Evolutionary conservation across 2,888 invertebrate genomes (phyloP), one percentile per base, ranked within the genome.

Genomic region (Phragmatobia fuliginosa): DNA sequence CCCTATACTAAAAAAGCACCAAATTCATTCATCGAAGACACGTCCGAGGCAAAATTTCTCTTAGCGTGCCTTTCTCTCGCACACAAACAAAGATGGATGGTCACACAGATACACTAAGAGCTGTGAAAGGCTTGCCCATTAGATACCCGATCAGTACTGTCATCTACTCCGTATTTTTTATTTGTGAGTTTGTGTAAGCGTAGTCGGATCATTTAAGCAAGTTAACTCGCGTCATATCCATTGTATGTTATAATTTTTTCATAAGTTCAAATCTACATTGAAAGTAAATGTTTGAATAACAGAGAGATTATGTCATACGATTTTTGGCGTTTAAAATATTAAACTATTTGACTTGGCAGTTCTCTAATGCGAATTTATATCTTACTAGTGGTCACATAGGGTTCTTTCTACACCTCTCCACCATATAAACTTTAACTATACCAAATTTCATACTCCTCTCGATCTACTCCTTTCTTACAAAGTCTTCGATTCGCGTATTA

Each of bases 41-140:
- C 70, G 67, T 70, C 66, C 38, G 64, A 62, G 49, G 72, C 63
- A 66, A 76, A 79, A 82, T 82, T 81, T 81, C 81, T 80, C 81
- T 79, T 72, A 21, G 65, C 72, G 66, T 45, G 62, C 81, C 81
- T 81, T 81, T 81, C 81, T 81, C 81, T 73, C 74, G 69, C 80
- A 77, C 79, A 79, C 73, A 73, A 36, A 67, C 49, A 52, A 25
- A 58, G 62, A 70, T 72, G 72, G 72, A 73, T 71, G 65, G 70
- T 63, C 71, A 71, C 81, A 73, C 77, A 75, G 73, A 78, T 81
- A 68, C 67, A 62, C 69, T 71, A 72, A 70, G 74, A 71, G 71
- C 28, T 71, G 74, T 79, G 80, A 80, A 81, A 81, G 80, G 77
- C 80, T 38, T 41, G 45, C 45, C 49, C 62, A 68, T 38, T 36